phyloP scores from a whole-genome alignment of 2,797 vertebrate genomes.

The Sardinella longiceps region DNA sequence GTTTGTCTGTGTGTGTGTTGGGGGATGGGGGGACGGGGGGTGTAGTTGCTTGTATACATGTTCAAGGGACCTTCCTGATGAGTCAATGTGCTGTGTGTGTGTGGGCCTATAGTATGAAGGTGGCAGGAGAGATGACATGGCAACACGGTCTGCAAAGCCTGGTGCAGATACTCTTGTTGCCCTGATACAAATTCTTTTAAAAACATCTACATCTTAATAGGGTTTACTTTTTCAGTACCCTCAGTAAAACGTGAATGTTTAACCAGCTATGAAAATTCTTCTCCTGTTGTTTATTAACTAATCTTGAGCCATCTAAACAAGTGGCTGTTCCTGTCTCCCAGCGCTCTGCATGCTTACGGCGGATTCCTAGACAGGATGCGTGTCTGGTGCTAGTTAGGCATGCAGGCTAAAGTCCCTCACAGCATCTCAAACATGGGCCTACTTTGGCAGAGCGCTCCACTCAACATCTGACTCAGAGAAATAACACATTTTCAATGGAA shows the following conservation, averaged over 20 bases:
- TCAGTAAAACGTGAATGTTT: background rate
- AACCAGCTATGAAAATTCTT: background rate
- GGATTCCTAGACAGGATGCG: background rate
- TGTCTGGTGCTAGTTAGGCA: conserved; percentile 1
- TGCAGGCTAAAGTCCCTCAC: background rate
- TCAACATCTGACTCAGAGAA: background rate
- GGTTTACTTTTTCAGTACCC: background rate
- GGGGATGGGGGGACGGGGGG: no score
- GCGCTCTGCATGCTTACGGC: background rate
- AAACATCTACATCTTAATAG: background rate
- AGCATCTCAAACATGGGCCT: background rate
- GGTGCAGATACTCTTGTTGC: background rate
- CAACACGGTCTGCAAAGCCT: background rate
- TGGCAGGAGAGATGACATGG: no score
- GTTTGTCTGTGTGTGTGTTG: no score
- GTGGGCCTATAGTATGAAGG: no score
- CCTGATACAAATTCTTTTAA: background rate
- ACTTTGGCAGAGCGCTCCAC: background rate
- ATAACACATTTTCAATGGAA: background rate
- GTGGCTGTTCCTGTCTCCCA: background rate
- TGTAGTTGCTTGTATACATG: no score
- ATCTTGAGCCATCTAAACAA: background rate
- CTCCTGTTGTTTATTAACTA: background rate
- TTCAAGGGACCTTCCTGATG: no score
- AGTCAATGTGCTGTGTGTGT: no score